These are phyloP conservation scores for Latrodectus geometricus DNA, from an alignment of 1,140 invertebrate species.

Conservation along the genomic window DNA sequence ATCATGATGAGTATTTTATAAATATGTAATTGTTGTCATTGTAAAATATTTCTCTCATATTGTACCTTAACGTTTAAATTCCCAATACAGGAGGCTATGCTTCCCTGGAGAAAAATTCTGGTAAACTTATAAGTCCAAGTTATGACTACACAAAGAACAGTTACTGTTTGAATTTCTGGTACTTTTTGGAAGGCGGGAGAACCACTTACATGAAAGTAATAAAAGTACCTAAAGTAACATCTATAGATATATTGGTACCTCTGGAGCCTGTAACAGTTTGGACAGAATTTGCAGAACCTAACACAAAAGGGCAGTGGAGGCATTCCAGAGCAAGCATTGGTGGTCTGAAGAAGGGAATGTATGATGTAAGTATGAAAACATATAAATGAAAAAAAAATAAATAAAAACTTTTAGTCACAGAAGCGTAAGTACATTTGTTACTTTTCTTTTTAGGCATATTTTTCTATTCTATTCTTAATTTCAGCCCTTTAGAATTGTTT, in stretches of 20 bases:
- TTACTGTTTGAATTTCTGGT: conserved; percentile 44
- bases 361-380: not conserved
- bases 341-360: not conserved
- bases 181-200: conserved; percentile 9
- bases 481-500: too few relatives aligned
- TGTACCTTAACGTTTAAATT: too few relatives aligned
- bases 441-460: not conserved
- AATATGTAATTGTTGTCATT: too few relatives aligned
- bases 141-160: not conserved
- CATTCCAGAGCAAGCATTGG: conserved; percentile 1
- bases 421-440: too few relatives aligned
- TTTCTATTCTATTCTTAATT: not conserved
- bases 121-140: conserved; percentile 5
- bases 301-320: conserved; percentile 7
- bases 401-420: too few relatives aligned
- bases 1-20: too few relatives aligned
- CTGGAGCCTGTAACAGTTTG: not conserved
- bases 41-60: too few relatives aligned
- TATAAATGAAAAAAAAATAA: not conserved
- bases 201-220: not conserved
- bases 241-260: too few relatives aligned
- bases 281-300: conserved; percentile 8
- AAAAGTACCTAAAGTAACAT: not conserved
- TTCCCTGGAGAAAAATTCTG: not conserved
- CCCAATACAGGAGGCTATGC: conserved; percentile 6